Base-by-base conservation (phyloP, 2,797 vertebrate species). In the Rhodeus uyekii region DNA sequence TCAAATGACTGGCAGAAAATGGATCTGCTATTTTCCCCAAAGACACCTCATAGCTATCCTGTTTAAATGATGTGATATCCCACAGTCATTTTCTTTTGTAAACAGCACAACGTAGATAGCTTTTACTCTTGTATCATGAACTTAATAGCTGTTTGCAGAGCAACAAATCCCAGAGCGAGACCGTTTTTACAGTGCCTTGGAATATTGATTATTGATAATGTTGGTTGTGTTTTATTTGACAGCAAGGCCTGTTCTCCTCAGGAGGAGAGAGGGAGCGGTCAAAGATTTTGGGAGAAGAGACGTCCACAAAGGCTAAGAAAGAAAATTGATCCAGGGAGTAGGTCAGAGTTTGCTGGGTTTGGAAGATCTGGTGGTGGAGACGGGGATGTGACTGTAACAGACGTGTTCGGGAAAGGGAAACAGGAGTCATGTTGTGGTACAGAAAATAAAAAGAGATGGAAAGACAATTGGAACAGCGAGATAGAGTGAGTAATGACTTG, bases 271-370 rank as follows among this genome's bases (percentile, higher is more conserved):
- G 36, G 50, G 22, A 76, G 19, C 0, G 19, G 44, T 65, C 13
- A 60, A 48, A 38, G 14, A 4, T 46, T 60, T 75, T 27, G 58
- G 29, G 19, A 32, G 27, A 4, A 14, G n/a, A 46, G 60, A 46
- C 2, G 0, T 42, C n/a, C 29, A 32, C 22, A 50, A 10, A 83
- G 61, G 81, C 78, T 80, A n/a, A n/a, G n/a, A n/a, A 44, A 78
- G 82, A 46, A 64, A 78, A 76, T 34, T 60, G 79, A 79, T 73
- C 69, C 48, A 81, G 76, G 73, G 79, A 65, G 72, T 79, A 48
- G 76, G 32, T 82, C 83, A 78, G 77, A 22, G 29, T 82, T 84
- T 78, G 79, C 64, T 85, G 84, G 76, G 83, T 84, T 85, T 61
- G 68, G 63, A 86, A 84, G 73, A 67, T 83, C 29, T 61, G 29